Evolutionary conservation across 2,888 invertebrate species (phyloP), one percentile per base, ranked within the genome.

Genomic region (Caradrina clavipalpis): DNA sequence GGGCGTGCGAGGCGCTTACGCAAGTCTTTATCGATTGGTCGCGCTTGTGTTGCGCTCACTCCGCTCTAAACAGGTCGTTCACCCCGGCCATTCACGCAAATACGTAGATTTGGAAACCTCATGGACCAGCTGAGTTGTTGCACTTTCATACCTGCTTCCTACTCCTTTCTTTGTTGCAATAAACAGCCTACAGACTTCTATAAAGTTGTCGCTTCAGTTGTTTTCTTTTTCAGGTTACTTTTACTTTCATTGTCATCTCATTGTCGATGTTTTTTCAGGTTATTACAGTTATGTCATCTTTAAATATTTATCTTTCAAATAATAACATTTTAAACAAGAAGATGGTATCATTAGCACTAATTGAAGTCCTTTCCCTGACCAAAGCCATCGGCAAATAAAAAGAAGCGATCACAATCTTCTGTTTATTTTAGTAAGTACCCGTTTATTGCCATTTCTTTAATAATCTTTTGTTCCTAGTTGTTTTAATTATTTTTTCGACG

Each of bases 11-110:
- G 76, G 87, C 88, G 87, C 89, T 94, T 95, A 93, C 93, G 94
- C 93, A 95, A 95, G 88, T 81, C 87, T 87, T 92, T 93, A 92
- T 93, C 93, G 92, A 93, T 92, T 89, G 90, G 91, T 89, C 88
- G 89, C 90, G 90, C 88, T 91, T 89, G 93, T 90, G 89, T 91
- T 91, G 92, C 90, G 87, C 87, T 90, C 89, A 87, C 90, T 90
- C 87, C 90, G 88, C 87, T 90, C 90, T 88, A 92, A 93, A 90
- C 89, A 89, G 92, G 90, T 90, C 94, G 86, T 92, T 92, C 88
- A 94, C 92, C 94, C 90, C 89, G 78, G 88, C 91, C 90, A 91
- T 92, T 93, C 91, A 91, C 91, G 90, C 90, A 87, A 84, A 85
- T 91, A 89, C 87, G 86, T 87, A 90, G 89, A 92, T 93, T 94